Evolutionary conservation across 2,797 vertebrate species (phyloP).

Genomic region (Myotis pilosus): DNA sequence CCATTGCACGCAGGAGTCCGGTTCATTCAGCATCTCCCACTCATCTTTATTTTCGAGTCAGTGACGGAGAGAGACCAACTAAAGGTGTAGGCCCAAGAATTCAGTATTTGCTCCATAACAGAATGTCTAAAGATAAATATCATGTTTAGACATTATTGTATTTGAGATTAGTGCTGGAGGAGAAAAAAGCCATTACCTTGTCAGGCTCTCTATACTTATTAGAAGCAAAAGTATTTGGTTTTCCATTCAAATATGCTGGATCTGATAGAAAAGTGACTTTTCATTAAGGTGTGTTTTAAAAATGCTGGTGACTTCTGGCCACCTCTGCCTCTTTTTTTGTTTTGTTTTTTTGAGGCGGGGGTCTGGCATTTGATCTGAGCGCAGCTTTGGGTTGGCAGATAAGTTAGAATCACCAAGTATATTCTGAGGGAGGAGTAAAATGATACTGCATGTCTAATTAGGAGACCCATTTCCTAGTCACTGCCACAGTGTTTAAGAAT

Average conservation of each 20-base stretch:
- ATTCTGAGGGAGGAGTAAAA: neutral
- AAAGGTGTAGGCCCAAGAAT: conserved; percentile 46
- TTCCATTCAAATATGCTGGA: conserved; percentile 47
- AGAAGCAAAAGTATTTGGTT: conserved; percentile 60
- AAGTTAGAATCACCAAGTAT: neutral
- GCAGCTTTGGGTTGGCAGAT: neutral
- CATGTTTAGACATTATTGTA: conserved; percentile 47
- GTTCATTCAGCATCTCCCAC: conserved; percentile 61
- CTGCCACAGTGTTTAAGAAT: neutral
- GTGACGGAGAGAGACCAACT: conserved; percentile 30
- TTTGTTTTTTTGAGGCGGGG: too few species aligned
- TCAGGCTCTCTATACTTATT: conserved; percentile 63
- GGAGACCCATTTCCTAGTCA: neutral
- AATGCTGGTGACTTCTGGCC: conserved; percentile 11
- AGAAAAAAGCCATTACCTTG: conserved; percentile 54
- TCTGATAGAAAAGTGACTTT: conserved; percentile 27
- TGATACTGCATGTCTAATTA: neutral
- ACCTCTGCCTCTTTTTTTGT: neutral
- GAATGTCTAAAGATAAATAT: conserved; percentile 59
- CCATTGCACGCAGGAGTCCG: conserved; percentile 62
- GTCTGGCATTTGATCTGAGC: neutral
- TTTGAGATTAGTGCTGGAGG: conserved; percentile 14
- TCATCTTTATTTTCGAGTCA: conserved; percentile 74
- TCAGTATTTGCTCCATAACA: conserved; percentile 51
- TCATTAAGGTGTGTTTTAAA: conserved; percentile 21